Percentiles rank a stretch among this genome's conserved stretches.
These are phyloP conservation scores for Cydia amplana DNA, from an alignment of 1,140 invertebrate genomes.

Conservation along the genomic window DNA sequence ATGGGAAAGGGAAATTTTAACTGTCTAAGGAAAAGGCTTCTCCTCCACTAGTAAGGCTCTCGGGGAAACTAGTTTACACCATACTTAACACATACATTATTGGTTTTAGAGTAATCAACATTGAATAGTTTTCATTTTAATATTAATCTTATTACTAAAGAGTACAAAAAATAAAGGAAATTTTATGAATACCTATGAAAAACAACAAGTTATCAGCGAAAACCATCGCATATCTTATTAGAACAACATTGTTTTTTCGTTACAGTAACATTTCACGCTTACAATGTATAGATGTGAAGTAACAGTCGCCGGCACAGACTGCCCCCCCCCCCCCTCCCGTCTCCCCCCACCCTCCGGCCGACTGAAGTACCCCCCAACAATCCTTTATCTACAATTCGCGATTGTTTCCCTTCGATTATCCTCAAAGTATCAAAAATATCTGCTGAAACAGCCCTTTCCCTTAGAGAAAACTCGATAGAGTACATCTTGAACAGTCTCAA, in stretches of 20 bases:
- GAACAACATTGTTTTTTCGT: conserved; percentile 75
- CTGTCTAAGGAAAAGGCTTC: conserved; percentile 76
- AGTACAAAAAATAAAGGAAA: conserved; percentile 80
- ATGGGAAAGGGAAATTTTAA: conserved; percentile 57
- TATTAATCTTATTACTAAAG: conserved; percentile 78
- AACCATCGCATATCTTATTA: conserved; percentile 74
- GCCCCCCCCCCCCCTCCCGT: not conserved
- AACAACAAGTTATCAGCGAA: conserved; percentile 78
- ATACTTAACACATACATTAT: conserved; percentile 74
- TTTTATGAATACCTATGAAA: conserved; percentile 78
- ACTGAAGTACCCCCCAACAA: conserved; percentile 30
- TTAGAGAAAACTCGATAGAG: conserved; percentile 77
- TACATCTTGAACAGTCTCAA: conserved; percentile 78
- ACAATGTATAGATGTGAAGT: conserved; percentile 63
- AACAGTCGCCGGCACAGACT: conserved; percentile 36
- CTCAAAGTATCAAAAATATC: conserved; percentile 79
- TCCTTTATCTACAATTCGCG: conserved; percentile 58
- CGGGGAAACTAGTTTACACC: conserved; percentile 73
- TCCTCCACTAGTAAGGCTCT: conserved; percentile 72
- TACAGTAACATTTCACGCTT: conserved; percentile 74
- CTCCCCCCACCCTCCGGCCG: not conserved
- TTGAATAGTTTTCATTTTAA: conserved; percentile 76
- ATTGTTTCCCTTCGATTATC: conserved; percentile 75
- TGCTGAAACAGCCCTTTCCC: conserved; percentile 78
- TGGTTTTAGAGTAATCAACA: conserved; percentile 78